Conservation (phyloP, 2,113 vertebrate genomes). For the Lucifuga dentata region DNA sequence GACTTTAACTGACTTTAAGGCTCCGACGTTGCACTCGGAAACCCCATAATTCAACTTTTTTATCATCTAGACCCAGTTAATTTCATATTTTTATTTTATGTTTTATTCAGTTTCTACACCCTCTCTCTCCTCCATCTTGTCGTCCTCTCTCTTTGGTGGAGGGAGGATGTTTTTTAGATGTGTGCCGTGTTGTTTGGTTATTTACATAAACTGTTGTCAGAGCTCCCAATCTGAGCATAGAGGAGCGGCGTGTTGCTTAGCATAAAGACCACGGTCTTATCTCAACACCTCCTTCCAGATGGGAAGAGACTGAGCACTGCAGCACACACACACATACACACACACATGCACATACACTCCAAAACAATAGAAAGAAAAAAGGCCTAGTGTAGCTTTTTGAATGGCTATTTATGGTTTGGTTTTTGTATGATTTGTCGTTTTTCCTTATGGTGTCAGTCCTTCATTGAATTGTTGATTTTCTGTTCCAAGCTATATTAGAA, state of each 20-base stretch:
- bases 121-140: not conserved
- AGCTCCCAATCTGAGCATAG: conserved; percentile 71
- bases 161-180: conserved; percentile 35
- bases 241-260: conserved; percentile 74
- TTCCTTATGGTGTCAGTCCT: not conserved
- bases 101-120: not conserved
- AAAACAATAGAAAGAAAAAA: conserved; percentile 67
- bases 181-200: conserved; percentile 70
- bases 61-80: no score
- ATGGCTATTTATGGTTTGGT: conserved; percentile 8
- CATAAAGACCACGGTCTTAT: conserved; percentile 83
- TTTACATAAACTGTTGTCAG: conserved; percentile 85
- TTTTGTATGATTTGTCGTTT: conserved; percentile 9
- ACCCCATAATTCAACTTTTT: no score
- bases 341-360: conserved; percentile 23
- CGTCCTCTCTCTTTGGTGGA: conserved; percentile 28
- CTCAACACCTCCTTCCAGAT: conserved; percentile 74
- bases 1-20: conserved; percentile 26
- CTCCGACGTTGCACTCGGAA: no score
- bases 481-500: not conserved
- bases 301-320: conserved; percentile 62
- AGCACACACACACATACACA: conserved; percentile 18
- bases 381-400: conserved; percentile 30
- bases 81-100: not conserved
- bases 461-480: not conserved